Conservation (phyloP, 2,797 vertebrate genomes). For the Mionectes olivaceus region DNA sequence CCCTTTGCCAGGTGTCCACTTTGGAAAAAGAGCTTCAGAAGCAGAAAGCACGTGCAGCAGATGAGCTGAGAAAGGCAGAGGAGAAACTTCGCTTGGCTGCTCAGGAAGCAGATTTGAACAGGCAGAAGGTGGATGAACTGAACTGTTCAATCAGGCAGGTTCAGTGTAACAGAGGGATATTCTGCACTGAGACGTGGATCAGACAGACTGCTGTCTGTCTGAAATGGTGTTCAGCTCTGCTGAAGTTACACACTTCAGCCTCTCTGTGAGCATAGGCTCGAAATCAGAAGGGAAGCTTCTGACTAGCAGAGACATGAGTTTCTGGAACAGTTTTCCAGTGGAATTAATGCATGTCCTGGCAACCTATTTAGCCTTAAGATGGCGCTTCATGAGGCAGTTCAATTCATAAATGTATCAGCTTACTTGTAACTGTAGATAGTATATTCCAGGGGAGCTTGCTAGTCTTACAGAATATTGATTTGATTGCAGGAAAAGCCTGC, state of each 20-base stretch:
- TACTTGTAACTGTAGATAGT: not conserved
- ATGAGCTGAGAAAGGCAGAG: slow-evolving; percentile 79
- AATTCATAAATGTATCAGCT: not conserved
- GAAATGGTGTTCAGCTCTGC: not conserved
- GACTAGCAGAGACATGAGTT: not conserved
- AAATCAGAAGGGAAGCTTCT: not conserved
- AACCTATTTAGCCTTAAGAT: not conserved
- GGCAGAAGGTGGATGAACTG: slow-evolving; percentile 74
- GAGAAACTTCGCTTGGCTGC: slow-evolving; percentile 75
- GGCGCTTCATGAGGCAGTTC: not conserved
- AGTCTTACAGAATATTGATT: not conserved
- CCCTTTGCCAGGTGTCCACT: slow-evolving; percentile 78
- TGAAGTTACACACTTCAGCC: not conserved
- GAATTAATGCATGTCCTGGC: not conserved
- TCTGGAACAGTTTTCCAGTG: not conserved
- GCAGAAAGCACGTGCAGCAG: slow-evolving; percentile 77
- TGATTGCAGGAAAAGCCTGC: not conserved
- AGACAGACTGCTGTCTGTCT: not conserved
- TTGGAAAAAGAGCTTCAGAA: slow-evolving; percentile 90
- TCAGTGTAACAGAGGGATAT: not conserved
- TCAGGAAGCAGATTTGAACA: slow-evolving; percentile 78
- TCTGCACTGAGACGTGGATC: not conserved
- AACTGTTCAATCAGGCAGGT: slow-evolving; percentile 68
- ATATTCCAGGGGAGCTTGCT: not conserved
- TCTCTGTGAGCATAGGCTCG: not conserved